Evolutionary conservation across 2,797 vertebrate genomes (phyloP).

Genomic region (Pristis pectinata): DNA sequence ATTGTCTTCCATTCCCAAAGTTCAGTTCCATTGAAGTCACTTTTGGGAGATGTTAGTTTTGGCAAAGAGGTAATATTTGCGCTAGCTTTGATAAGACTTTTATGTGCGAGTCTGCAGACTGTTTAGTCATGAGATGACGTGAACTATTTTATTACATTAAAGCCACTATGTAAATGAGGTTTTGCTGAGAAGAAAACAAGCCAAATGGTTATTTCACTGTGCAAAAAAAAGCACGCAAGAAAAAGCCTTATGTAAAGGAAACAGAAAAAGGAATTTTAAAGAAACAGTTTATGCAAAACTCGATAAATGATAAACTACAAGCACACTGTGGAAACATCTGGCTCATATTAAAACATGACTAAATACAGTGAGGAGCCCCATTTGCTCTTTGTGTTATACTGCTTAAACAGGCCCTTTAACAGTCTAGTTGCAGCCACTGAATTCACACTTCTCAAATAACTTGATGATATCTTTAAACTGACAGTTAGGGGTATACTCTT

Average conservation of each 20-base stretch:
- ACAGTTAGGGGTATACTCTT: slow-evolving; percentile 10
- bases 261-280: neutral
- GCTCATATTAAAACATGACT: neutral
- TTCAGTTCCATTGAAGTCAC: too few species aligned
- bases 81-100: too few species aligned
- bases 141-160: neutral
- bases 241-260: neutral
- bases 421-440: slow-evolving; percentile 3
- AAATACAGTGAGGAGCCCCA: neutral
- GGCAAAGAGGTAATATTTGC: too few species aligned
- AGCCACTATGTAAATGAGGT: neutral
- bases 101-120: too few species aligned
- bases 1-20: too few species aligned
- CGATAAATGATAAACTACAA: neutral
- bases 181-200: neutral
- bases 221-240: neutral
- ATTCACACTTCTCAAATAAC: slow-evolving; percentile 25
- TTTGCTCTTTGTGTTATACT: neutral
- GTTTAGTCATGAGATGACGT: neutral
- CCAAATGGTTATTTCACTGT: neutral
- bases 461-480: slow-evolving; percentile 28
- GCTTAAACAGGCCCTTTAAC: neutral
- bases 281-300: neutral
- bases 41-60: too few species aligned
- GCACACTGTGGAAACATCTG: neutral